These are phyloP conservation scores for Chironomus striatipennis DNA, from an alignment of 1,140 invertebrate species.

Conservation along the genomic window DNA sequence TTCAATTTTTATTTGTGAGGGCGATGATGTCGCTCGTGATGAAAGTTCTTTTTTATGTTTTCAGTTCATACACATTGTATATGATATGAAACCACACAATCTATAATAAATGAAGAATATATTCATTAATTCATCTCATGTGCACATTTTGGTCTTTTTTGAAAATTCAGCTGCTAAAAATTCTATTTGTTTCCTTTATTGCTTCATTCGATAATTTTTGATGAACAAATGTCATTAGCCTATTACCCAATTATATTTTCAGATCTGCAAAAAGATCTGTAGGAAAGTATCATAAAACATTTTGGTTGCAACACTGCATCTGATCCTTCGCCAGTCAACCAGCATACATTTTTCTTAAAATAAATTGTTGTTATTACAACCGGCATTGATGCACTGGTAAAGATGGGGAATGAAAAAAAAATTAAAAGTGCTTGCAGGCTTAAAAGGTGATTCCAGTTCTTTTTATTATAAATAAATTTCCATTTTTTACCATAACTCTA, in stretches of 20 bases:
- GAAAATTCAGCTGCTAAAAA: no score
- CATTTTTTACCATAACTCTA: conserved; percentile 16
- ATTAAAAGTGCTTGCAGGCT: conserved; percentile 11
- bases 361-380: conserved; percentile 16
- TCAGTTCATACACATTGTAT: neutral
- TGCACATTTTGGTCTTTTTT: no score
- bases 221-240: no score
- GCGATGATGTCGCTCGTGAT: conserved; percentile 10
- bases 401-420: neutral
- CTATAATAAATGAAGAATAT: neutral
- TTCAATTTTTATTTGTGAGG: conserved; percentile 4
- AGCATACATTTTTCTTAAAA: neutral
- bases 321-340: neutral
- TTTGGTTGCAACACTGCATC: neutral
- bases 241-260: no score
- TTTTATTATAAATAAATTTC: conserved; percentile 10
- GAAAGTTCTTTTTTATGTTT: neutral
- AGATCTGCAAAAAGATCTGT: no score
- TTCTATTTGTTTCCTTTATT: no score
- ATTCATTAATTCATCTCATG: no score
- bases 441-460: conserved; percentile 2
- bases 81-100: neutral
- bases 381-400: neutral
- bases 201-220: no score
- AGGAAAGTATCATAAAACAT: no score